These are phyloP conservation scores for Tridacna crocea DNA, from an alignment of 2,888 invertebrate genomes.

Conservation along the genomic window DNA sequence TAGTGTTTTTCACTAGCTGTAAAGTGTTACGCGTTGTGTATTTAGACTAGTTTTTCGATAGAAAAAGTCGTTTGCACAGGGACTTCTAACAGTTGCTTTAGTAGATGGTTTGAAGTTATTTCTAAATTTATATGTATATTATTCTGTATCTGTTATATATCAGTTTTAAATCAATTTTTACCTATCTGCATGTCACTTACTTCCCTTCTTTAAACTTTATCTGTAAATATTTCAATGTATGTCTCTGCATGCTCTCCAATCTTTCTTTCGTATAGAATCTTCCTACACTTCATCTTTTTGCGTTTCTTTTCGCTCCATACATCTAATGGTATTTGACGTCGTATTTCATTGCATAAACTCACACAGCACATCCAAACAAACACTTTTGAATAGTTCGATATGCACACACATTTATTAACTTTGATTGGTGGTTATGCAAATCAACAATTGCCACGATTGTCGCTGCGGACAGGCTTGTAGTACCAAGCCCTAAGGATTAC, in stretches of 20 bases:
- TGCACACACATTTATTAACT: too few species aligned
- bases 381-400: too few species aligned
- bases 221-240: neutral
- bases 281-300: neutral
- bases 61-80: conserved; percentile 26
- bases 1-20: too few species aligned
- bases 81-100: conserved; percentile 27
- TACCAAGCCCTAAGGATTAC: too few species aligned
- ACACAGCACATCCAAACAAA: too few species aligned
- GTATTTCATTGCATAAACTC: too few species aligned
- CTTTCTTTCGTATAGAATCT: neutral
- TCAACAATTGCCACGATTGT: too few species aligned
- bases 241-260: neutral
- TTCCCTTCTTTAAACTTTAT: neutral
- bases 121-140: neutral
- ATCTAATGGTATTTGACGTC: too few species aligned
- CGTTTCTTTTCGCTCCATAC: neutral
- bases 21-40: too few species aligned
- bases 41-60: neutral
- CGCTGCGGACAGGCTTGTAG: too few species aligned
- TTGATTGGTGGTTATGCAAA: too few species aligned
- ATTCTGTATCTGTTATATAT: neutral
- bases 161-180: neutral
- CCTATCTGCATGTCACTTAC: conserved; percentile 1
- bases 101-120: neutral